Evolutionary conservation across 1,140 invertebrate species (phyloP).

Genomic region (Eurosta solidaginis): DNA sequence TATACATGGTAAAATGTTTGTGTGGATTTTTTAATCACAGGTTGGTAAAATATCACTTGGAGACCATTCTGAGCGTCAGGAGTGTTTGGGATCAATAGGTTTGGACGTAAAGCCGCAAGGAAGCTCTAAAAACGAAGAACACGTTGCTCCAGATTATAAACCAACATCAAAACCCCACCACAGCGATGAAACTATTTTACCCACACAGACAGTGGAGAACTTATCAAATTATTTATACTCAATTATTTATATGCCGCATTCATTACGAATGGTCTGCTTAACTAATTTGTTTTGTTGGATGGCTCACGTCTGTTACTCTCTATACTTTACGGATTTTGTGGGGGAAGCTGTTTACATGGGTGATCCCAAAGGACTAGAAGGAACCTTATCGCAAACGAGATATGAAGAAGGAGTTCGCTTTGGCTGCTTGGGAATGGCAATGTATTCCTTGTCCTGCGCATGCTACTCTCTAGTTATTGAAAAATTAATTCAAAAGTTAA

Average conservation of each 20-base stretch:
- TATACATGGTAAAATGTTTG: too few relatives aligned
- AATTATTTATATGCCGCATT: constrained; percentile 87
- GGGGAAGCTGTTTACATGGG: constrained; percentile 94
- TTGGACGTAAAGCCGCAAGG: too few relatives aligned
- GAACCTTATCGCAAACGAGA: constrained; percentile 65
- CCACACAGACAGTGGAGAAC: constrained; percentile 53
- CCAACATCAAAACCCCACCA: background rate
- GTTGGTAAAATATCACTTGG: too few relatives aligned
- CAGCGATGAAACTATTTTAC: constrained; percentile 32
- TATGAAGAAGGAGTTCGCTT: constrained; percentile 93
- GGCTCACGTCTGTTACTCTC: constrained; percentile 94
- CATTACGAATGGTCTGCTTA: constrained; percentile 83
- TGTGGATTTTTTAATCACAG: too few relatives aligned
- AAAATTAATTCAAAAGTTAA: constrained; percentile 80
- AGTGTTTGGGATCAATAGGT: too few relatives aligned
- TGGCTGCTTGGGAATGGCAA: constrained; percentile 95
- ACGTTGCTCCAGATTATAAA: background rate
- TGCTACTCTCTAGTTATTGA: constrained; percentile 91
- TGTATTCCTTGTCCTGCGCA: constrained; percentile 93
- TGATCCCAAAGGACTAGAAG: constrained; percentile 78
- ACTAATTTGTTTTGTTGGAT: constrained; percentile 98
- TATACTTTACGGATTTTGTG: constrained; percentile 97
- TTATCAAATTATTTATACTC: constrained; percentile 81
- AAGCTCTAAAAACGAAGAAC: background rate
- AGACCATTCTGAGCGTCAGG: too few relatives aligned